Evolutionary conservation across 2,113 vertebrate species (phyloP).

Genomic region (Sander lucioperca): DNA sequence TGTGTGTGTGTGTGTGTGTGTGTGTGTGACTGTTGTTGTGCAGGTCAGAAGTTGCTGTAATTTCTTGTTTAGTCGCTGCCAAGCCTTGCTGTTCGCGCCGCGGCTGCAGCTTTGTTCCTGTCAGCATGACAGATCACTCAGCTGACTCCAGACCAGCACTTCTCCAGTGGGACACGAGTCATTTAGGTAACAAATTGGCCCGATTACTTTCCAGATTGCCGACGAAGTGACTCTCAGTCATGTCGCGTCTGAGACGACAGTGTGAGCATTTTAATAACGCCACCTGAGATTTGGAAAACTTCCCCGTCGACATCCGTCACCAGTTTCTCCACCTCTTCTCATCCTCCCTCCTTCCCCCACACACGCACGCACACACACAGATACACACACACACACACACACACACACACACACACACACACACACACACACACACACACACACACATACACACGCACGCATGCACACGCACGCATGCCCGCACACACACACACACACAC

Average conservation of each 20-base stretch:
- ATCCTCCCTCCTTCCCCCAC: too few species aligned
- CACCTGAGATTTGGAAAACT: slow-evolving; percentile 26
- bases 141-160: slow-evolving; percentile 41
- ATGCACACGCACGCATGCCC: too few species aligned
- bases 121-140: slow-evolving; percentile 58
- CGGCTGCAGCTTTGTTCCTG: slow-evolving; percentile 42
- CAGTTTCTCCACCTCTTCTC: not conserved
- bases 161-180: slow-evolving; percentile 51
- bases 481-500: too few species aligned
- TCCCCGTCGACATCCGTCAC: slow-evolving; percentile 3
- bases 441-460: too few species aligned
- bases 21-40: too few species aligned
- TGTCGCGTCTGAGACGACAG: slow-evolving; percentile 15
- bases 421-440: too few species aligned
- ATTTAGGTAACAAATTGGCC: slow-evolving; percentile 72
- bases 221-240: slow-evolving; percentile 64
- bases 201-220: slow-evolving; percentile 65
- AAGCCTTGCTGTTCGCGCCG: not conserved
- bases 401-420: too few species aligned
- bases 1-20: too few species aligned
- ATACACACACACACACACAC: too few species aligned
- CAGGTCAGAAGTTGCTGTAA: slow-evolving; percentile 42
- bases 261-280: slow-evolving; percentile 48
- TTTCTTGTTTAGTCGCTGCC: slow-evolving; percentile 40
- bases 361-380: too few species aligned